phyloP scores from a whole-genome alignment of 2,113 vertebrate species.

The Phrynosoma platyrhinos region DNA sequence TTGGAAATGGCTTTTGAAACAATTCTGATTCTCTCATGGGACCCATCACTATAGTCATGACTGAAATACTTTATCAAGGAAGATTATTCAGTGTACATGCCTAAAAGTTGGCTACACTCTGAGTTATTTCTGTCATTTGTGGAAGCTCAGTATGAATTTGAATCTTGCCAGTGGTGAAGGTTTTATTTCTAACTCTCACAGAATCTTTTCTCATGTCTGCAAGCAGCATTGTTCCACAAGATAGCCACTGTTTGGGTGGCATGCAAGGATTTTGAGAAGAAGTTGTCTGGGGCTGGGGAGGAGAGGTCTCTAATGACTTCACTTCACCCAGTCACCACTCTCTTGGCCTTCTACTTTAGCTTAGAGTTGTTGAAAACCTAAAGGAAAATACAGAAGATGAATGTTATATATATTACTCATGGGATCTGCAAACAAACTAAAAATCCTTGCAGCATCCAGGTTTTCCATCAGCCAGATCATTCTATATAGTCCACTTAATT shows the following conservation, averaged over 20 bases:
- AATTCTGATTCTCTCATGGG: conserved; percentile 12
- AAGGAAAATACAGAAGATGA: not conserved
- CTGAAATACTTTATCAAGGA: conserved; percentile 22
- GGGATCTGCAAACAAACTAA: too few species aligned
- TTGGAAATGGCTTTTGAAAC: not conserved
- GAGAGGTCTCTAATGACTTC: too few species aligned
- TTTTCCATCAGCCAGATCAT: not conserved
- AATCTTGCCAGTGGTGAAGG: conserved; percentile 4
- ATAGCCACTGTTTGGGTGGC: not conserved
- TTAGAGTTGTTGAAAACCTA: not conserved
- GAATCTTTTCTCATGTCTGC: conserved; percentile 1
- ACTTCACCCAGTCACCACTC: not conserved
- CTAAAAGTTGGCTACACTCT: not conserved
- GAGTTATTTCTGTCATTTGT: conserved; percentile 1
- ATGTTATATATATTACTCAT: not conserved
- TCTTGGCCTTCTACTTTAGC: not conserved
- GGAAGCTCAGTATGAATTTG: conserved; percentile 1
- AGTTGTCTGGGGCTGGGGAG: not conserved
- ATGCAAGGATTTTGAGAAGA: not conserved
- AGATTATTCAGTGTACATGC: not conserved
- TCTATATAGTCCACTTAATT: not conserved
- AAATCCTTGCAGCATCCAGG: not conserved
- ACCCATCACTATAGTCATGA: not conserved
- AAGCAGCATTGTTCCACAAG: not conserved
- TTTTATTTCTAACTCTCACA: conserved; percentile 13